Base-by-base conservation (phyloP, 2,888 invertebrate species). In the Rhaphigaster nebulosa region DNA sequence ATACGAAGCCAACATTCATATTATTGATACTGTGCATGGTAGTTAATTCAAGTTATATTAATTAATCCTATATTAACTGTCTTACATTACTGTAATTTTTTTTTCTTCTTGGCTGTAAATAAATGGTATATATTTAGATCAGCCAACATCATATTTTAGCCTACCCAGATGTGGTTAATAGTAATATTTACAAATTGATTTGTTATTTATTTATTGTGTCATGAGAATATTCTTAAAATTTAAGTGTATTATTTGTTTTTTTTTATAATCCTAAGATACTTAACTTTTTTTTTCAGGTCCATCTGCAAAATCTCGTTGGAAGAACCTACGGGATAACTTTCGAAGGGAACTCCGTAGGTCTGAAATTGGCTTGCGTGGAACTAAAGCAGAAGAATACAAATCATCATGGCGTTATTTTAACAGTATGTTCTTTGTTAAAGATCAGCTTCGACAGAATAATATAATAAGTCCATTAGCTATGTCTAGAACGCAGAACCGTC, bases 381-480 rank as follows among this genome's bases (percentile, higher is more conserved):
- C 8, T 41, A 23, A 12, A 41, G 23, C 80, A 26, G 80, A 80
- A 26, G 80, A 80, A 41, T 80, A 80, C 41, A 80, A 80, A 12
- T 80, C 80, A 26, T 80, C 80, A 10, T 80, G 80, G 80, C 80
- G 80, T 34, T 80, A 80, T 80, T 80, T 80, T 34, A 23, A 80
- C 10, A 0, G 6, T 38, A 80, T 80, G 80, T 80, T 80, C 26
- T 80, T 80, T 80, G 13, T 41, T 41, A 80, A 80, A 80, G 80
- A 80, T 41, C 80, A 80, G 26, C 65, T 65, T 65, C 65, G 65
- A 65, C 65, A 65, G 65, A 65, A 65, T 65, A 65, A 65, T 65
- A 80, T 80, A 29, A 20, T 41, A 41, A 26, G 41, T 20, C 80
- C 80, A 38, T 80, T 80, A 41, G 41, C 18, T 38, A 41, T 41